These are phyloP conservation scores for Leptinotarsa rubiginosa DNA, from an alignment of 2,888 invertebrate species.

Conservation along the genomic window DNA sequence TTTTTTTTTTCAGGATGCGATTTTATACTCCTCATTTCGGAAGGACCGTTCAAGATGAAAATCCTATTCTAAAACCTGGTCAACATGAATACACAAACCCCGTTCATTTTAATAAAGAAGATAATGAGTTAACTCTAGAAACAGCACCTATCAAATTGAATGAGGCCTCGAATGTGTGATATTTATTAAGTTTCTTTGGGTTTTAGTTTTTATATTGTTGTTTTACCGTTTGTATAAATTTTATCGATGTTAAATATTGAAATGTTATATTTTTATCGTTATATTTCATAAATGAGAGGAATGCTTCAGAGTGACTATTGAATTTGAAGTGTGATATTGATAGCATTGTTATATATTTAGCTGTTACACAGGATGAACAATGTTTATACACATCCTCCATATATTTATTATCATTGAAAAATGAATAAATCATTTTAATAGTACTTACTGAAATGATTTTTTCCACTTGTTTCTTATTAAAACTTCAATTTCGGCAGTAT, in stretches of 20 bases:
- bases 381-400: not conserved
- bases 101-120: slow-evolving; percentile 35
- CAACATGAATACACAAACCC: slow-evolving; percentile 63
- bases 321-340: not conserved
- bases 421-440: slow-evolving; percentile 2
- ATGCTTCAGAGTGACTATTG: not conserved
- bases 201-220: slow-evolving; percentile 20
- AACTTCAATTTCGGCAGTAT: too few relatives aligned
- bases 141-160: slow-evolving; percentile 24
- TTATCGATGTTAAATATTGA: slow-evolving; percentile 16
- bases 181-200: slow-evolving; percentile 9
- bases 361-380: not conserved
- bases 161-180: slow-evolving; percentile 19
- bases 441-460: not conserved
- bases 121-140: slow-evolving; percentile 16
- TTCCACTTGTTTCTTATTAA: too few relatives aligned
- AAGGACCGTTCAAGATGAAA: slow-evolving; percentile 50
- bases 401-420: not conserved
- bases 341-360: not conserved
- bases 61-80: slow-evolving; percentile 56
- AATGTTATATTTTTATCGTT: slow-evolving; percentile 3
- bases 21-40: slow-evolving; percentile 62
- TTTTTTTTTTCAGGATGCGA: slow-evolving; percentile 57
- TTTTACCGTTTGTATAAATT: slow-evolving; percentile 21
- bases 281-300: not conserved